These are phyloP conservation scores for Rhinoptilus africanus DNA, from an alignment of 2,113 vertebrate species.

Conservation along the genomic window DNA sequence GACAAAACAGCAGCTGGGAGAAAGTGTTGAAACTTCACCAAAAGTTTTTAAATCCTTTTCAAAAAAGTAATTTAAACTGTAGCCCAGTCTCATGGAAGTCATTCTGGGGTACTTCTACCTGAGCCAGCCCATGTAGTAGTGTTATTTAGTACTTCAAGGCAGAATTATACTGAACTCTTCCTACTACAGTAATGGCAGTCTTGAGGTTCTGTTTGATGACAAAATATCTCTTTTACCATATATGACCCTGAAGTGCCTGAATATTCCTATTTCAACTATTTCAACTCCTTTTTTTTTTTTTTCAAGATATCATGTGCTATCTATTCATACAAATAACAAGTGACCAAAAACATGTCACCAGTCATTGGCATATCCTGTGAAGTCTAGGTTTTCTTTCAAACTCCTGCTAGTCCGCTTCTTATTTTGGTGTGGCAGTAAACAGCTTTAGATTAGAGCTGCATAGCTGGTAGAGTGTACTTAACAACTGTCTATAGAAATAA, in stretches of 20 bases:
- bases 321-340: not conserved
- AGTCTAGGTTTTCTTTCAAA: not conserved
- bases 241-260: not conserved
- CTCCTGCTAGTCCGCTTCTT: not conserved
- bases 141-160: not conserved
- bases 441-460: slow-evolving; percentile 1
- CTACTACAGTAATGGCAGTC: not conserved
- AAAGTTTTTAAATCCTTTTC: not conserved
- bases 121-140: not conserved
- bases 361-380: not conserved
- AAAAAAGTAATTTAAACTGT: not conserved
- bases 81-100: not conserved
- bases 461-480: not conserved
- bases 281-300: not conserved
- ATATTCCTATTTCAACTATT: not conserved
- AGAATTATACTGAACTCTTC: not conserved
- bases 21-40: not conserved
- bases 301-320: not conserved
- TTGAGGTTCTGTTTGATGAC: not conserved
- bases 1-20: not conserved
- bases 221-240: not conserved
- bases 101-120: not conserved
- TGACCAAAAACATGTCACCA: not conserved
- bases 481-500: not conserved
- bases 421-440: not conserved